These are phyloP conservation scores for Apodemia duryi DNA, from an alignment of 2,888 invertebrate species.

Conservation along the genomic window DNA sequence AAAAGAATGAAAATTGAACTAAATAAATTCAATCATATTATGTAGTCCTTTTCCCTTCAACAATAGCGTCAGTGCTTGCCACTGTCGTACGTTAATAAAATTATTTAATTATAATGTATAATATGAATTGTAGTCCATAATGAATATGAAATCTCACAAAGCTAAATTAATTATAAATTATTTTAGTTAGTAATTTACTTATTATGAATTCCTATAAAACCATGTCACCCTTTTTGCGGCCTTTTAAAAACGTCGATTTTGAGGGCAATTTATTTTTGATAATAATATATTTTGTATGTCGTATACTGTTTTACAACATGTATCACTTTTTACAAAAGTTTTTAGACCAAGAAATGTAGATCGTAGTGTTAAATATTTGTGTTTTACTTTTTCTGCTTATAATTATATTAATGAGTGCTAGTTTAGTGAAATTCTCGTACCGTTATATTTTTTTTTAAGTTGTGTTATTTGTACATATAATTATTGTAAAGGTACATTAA, in stretches of 20 bases:
- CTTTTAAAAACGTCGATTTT: not conserved
- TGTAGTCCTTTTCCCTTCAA: too few relatives aligned
- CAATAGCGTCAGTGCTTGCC: too few relatives aligned
- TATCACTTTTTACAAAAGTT: conserved; percentile 11
- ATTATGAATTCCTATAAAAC: too few relatives aligned
- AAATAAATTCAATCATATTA: too few relatives aligned
- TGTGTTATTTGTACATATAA: conserved; percentile 1
- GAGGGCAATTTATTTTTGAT: conserved; percentile 3
- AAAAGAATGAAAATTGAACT: too few relatives aligned
- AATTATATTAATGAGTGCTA: conserved; percentile 9
- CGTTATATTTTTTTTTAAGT: not conserved
- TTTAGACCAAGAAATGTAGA: conserved; percentile 11
- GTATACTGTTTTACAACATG: not conserved
- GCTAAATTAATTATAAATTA: too few relatives aligned
- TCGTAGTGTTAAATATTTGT: conserved; percentile 5
- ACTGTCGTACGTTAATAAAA: too few relatives aligned
- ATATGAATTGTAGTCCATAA: too few relatives aligned
- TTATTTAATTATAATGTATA: too few relatives aligned
- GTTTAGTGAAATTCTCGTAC: conserved; percentile 8
- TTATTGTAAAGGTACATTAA: not conserved
- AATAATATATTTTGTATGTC: not conserved
- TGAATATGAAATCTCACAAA: too few relatives aligned
- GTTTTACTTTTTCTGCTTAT: conserved; percentile 6
- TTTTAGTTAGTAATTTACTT: too few relatives aligned
- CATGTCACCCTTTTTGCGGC: too few relatives aligned